Evolutionary conservation across 2,888 invertebrate species (phyloP).

Genomic region (Drosophila paracracens): DNA sequence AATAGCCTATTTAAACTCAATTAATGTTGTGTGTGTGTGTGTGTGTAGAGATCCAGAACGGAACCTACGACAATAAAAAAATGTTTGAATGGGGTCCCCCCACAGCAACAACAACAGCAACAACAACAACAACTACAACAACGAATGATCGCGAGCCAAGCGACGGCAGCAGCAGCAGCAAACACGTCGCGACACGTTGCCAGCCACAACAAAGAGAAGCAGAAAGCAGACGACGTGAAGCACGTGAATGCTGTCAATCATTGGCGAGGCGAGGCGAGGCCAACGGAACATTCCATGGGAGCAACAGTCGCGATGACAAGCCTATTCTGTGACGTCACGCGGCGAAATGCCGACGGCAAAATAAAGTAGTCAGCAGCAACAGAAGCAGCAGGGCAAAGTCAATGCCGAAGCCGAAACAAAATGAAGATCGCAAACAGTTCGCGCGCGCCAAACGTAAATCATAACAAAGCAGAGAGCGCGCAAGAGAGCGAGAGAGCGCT

Average conservation of each 20-base stretch:
- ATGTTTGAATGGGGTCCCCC: slow-evolving; percentile 35
- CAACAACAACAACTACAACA: slow-evolving; percentile 8
- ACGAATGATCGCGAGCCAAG: slow-evolving; percentile 3
- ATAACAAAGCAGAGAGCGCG: slow-evolving; percentile 72
- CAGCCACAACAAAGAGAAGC: slow-evolving; percentile 13
- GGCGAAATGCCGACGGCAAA: slow-evolving; percentile 75
- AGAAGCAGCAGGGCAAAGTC: slow-evolving; percentile 15
- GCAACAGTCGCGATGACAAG: slow-evolving; percentile 44
- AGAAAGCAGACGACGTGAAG: slow-evolving; percentile 62
- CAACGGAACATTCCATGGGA: slow-evolving; percentile 62
- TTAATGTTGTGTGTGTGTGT: slow-evolving; percentile 3
- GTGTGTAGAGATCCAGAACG: slow-evolving; percentile 15
- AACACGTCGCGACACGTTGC: slow-evolving; percentile 7
- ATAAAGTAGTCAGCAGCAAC: slow-evolving; percentile 8
- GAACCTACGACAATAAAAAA: slow-evolving; percentile 64
- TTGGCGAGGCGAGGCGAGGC: slow-evolving; percentile 36
- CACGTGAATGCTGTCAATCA: slow-evolving; percentile 81
- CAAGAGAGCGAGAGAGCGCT: slow-evolving; percentile 15
- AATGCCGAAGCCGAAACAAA: slow-evolving; percentile 52
- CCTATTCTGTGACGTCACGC: slow-evolving; percentile 68
- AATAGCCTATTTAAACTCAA: slow-evolving; percentile 12
- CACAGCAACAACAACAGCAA: slow-evolving; percentile 4
- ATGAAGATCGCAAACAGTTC: slow-evolving; percentile 51
- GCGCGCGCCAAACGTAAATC: slow-evolving; percentile 70
- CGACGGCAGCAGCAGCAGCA: slow-evolving; percentile 2